Evolutionary conservation across 1,140 invertebrate genomes (phyloP).

Genomic region (Pemphigus obesinymphae): DNA sequence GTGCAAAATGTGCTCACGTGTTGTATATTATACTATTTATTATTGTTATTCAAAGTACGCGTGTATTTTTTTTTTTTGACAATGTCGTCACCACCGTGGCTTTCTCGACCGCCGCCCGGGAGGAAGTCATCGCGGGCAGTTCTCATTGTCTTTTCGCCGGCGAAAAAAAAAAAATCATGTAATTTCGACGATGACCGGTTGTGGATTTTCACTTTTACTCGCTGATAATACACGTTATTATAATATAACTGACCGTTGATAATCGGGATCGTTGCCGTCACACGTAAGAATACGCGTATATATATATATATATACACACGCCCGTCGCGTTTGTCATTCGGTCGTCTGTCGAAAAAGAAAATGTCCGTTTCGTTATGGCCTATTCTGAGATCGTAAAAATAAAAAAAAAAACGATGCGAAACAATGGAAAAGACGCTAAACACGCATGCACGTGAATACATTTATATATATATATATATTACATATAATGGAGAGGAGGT

Average conservation of each 20-base stretch:
- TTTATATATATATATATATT: not conserved
- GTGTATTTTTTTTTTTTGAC: not conserved
- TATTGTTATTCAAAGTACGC: not conserved
- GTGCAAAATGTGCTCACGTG: not conserved
- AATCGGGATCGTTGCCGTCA: not conserved
- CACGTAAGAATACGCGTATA: not conserved
- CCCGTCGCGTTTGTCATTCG: not conserved
- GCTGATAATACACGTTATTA: too few relatives aligned
- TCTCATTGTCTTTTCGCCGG: not conserved
- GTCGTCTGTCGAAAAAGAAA: not conserved
- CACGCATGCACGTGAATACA: too few relatives aligned
- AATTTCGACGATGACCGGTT: not conserved
- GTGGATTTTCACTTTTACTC: conserved; percentile 24
- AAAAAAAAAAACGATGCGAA: too few relatives aligned
- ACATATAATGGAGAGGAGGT: not conserved
- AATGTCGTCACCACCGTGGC: not conserved
- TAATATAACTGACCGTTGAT: conserved; percentile 15
- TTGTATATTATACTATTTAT: not conserved
- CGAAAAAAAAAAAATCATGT: not conserved
- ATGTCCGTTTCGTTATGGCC: conserved; percentile 11
- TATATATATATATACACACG: too few relatives aligned
- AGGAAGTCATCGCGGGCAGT: too few relatives aligned
- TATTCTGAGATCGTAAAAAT: not conserved
- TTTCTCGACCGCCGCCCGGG: not conserved
- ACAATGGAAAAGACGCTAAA: not conserved